Conservation (phyloP, 2,797 vertebrate genomes). For the Petrocephalus schoutedeni region DNA sequence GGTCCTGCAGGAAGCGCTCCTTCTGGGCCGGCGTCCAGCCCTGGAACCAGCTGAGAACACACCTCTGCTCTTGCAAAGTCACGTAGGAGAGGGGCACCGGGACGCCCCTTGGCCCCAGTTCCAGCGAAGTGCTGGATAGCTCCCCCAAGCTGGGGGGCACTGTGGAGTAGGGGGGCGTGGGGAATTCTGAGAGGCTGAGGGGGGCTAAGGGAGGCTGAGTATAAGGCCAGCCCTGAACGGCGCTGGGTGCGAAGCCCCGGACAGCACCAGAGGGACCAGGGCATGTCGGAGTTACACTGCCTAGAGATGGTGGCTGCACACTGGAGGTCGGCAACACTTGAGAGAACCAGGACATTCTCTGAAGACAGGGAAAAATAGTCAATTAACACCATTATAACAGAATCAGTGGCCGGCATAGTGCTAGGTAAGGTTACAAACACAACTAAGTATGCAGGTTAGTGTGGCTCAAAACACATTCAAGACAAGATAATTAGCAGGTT, state of each 20-base stretch:
- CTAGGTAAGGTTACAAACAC: not conserved
- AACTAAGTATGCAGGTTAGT: not conserved
- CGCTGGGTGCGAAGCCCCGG: slow-evolving; percentile 25
- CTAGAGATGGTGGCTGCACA: slow-evolving; percentile 30
- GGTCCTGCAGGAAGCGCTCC: slow-evolving; percentile 74
- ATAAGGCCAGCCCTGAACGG: slow-evolving; percentile 31
- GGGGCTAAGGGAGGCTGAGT: slow-evolving; percentile 21
- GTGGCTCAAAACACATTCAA: not conserved
- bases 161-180: slow-evolving; percentile 40
- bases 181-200: slow-evolving; percentile 42
- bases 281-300: slow-evolving; percentile 23
- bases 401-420: not conserved
- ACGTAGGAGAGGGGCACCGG: slow-evolving; percentile 67
- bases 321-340: slow-evolving; percentile 44
- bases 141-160: slow-evolving; percentile 54
- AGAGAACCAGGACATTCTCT: slow-evolving; percentile 62
- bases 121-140: slow-evolving; percentile 48
- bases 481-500: not conserved
- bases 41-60: slow-evolving; percentile 80
- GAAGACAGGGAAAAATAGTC: not conserved
- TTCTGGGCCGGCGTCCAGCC: slow-evolving; percentile 69
- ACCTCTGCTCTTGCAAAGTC: slow-evolving; percentile 79
- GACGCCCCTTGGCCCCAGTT: slow-evolving; percentile 30
- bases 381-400: not conserved
- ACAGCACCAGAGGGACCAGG: slow-evolving; percentile 10